These are phyloP conservation scores for Gnathonemus echidnorhynchus DNA, from an alignment of 2,113 vertebrate species.

Conservation along the genomic window DNA sequence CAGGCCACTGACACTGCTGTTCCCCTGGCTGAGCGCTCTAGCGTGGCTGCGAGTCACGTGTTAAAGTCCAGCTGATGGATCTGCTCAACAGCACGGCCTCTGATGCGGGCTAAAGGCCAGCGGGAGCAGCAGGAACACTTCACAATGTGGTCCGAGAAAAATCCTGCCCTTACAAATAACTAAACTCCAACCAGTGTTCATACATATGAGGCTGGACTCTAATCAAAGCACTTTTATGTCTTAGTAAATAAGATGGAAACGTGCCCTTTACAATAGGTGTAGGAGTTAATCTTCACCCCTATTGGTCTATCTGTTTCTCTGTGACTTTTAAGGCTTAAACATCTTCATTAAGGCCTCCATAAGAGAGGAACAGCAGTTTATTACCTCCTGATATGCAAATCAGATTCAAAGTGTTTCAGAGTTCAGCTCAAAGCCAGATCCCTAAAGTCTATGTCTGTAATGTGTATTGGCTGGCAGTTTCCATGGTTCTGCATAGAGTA, in stretches of 20 bases:
- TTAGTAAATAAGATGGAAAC: background rate
- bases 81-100: background rate
- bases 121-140: background rate
- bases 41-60: slow-evolving; percentile 24
- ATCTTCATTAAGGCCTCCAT: background rate
- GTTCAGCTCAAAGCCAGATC: background rate
- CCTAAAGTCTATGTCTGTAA: background rate
- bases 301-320: background rate
- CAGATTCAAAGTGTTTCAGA: background rate
- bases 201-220: background rate
- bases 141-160: background rate
- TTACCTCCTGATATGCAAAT: background rate
- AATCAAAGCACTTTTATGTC: background rate
- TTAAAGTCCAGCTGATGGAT: slow-evolving; percentile 17
- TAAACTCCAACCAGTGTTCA: background rate
- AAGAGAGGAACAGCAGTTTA: background rate
- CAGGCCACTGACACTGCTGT: slow-evolving; percentile 12
- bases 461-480: background rate
- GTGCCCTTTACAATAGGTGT: background rate
- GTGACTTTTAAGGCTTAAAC: background rate
- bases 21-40: slow-evolving; percentile 16
- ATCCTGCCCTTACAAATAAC: background rate
- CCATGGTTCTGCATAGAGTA: background rate
- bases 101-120: background rate
- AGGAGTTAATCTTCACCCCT: background rate